These are phyloP conservation scores for Cardiocondyla obscurior DNA, from an alignment of 1,140 invertebrate genomes.

Conservation along the genomic window DNA sequence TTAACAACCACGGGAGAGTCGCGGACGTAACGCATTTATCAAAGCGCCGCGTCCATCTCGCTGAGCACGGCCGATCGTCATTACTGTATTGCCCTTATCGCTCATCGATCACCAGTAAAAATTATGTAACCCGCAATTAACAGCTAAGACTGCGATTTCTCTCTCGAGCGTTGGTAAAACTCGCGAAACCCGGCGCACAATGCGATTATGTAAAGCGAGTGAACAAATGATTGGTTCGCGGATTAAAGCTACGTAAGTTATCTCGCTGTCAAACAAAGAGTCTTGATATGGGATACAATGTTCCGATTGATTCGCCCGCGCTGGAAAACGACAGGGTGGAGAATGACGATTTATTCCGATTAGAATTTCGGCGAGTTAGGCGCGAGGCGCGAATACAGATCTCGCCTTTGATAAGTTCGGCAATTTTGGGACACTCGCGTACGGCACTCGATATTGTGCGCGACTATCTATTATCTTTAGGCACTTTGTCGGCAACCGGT, in stretches of 20 bases:
- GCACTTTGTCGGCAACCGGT: conserved; percentile 42
- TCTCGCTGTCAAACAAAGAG: background rate
- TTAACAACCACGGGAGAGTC: conserved; percentile 24
- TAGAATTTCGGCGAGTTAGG: background rate
- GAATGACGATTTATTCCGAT: no score
- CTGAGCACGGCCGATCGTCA: background rate
- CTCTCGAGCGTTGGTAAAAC: background rate
- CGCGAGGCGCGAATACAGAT: background rate
- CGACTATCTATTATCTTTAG: conserved; percentile 46
- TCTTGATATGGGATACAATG: conserved; percentile 10
- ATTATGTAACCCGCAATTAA: background rate
- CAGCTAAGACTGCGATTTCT: background rate
- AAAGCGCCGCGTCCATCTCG: background rate
- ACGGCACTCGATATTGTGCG: conserved; percentile 8
- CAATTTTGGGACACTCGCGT: background rate
- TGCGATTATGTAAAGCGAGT: background rate
- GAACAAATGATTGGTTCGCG: conserved; percentile 1
- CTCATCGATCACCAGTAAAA: background rate
- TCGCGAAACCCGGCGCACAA: background rate
- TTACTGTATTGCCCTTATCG: background rate
- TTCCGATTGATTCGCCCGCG: background rate
- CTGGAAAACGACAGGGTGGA: background rate
- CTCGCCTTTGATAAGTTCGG: background rate
- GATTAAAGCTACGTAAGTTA: background rate
- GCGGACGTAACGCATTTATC: background rate